A percentile compares a stretch with the other conserved stretches of the same genome.
These are phyloP conservation scores for Mimas tiliae DNA, from an alignment of 2,888 invertebrate genomes.

Conservation along the genomic window DNA sequence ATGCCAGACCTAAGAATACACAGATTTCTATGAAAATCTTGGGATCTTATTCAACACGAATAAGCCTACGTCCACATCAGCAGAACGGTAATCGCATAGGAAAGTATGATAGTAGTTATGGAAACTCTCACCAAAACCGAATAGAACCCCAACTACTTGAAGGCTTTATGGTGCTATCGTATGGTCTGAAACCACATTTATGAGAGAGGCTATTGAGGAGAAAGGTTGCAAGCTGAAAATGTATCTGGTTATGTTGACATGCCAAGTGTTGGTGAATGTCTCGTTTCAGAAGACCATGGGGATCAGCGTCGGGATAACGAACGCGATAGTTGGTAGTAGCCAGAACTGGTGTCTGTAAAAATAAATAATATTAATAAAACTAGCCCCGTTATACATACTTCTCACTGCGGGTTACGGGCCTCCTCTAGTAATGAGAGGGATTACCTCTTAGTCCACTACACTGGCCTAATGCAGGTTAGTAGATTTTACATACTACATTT, in stretches of 20 bases:
- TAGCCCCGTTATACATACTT: no score
- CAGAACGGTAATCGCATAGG: slow-evolving; percentile 54
- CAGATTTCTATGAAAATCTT: slow-evolving; percentile 41
- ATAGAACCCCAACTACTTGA: slow-evolving; percentile 33
- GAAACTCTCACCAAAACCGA: slow-evolving; percentile 53
- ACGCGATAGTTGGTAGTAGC: slow-evolving; percentile 29
- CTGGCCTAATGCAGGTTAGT: no score
- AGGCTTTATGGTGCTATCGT: slow-evolving; percentile 59
- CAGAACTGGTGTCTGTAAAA: slow-evolving; percentile 35
- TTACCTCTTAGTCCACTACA: no score
- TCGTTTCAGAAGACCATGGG: slow-evolving; percentile 37
- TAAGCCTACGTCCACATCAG: slow-evolving; percentile 46
- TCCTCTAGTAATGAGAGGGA: no score
- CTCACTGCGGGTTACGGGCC: no score
- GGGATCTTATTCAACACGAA: slow-evolving; percentile 41
- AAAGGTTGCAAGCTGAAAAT: slow-evolving; percentile 59
- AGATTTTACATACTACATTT: no score
- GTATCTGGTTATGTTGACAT: slow-evolving; percentile 35
- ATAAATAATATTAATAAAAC: background rate
- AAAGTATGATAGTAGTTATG: slow-evolving; percentile 60
- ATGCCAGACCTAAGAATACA: slow-evolving; percentile 32
- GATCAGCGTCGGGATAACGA: slow-evolving; percentile 34
- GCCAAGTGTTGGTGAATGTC: slow-evolving; percentile 32
- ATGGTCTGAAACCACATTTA: slow-evolving; percentile 69
- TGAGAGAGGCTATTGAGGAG: slow-evolving; percentile 87